Base-by-base conservation (phyloP, 2,888 invertebrate species). In the Brachyopa scutellaris region DNA sequence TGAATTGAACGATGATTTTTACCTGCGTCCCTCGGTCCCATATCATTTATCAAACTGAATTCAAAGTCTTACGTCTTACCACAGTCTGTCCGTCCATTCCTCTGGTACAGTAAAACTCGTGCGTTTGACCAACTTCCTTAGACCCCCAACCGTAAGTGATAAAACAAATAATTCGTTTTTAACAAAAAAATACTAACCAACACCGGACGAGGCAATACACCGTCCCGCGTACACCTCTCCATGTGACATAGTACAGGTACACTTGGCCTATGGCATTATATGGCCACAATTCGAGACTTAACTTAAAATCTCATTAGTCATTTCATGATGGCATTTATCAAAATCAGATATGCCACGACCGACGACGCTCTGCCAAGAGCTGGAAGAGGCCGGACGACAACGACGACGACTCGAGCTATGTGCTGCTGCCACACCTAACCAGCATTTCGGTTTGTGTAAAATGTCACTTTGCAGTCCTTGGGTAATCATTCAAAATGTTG, bases 401-500 rank as follows among this genome's bases (percentile, higher is more conserved):
- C 55, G 38, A 62, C 40, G 51, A 66, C 47, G 64, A 51, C 23
- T 47, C 59, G 49, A 62, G 59, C 76, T 57, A 59, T 76, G 76
- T 72, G 82, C 77, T 53, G 69, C 80, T 72, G 82, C 82, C 82
- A 82, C 82, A 82, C 82, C 82, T 82, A 82, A 72, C 82, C 82
- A 82, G 77, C 77, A 82, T 82, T 80, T 82, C 11, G 77, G 82
- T 82, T 82, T 82, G 70, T 85, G 87, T 87, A 86, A 87, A 85
- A 77, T 87, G 87, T 87, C 87, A 87, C 85, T 85, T 84, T 73
- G 51, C 84, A 85, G 72, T 85, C 86, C 85, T 85, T 84, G 84
- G 84, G 82, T 85, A 86, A 87, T 87, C 86, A 87, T 78, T 87
- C 87, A 87, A 86, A 84, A 77, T 82, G 82, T 82, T 74, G 77